phyloP scores from a whole-genome alignment of 2,113 vertebrate genomes.

The Pipa parva region DNA sequence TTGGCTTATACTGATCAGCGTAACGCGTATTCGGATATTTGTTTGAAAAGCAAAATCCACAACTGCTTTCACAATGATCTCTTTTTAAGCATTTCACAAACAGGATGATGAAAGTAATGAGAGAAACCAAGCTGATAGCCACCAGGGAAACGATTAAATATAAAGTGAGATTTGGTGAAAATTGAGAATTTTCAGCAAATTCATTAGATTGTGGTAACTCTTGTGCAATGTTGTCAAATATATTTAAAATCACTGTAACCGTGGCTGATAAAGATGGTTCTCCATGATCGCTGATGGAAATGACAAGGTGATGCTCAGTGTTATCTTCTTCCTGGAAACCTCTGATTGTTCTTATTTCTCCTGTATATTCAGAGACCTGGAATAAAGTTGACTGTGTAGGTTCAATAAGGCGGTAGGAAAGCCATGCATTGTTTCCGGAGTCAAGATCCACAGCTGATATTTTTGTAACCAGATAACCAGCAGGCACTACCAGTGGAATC shows the following conservation, averaged over 20 bases:
- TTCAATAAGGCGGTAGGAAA: slow-evolving; percentile 58
- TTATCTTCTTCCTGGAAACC: slow-evolving; percentile 53
- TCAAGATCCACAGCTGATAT: slow-evolving; percentile 61
- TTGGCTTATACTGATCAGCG: slow-evolving; percentile 74
- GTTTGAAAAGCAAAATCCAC: slow-evolving; percentile 61
- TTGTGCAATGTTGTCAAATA: slow-evolving; percentile 47
- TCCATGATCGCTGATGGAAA: slow-evolving; percentile 56
- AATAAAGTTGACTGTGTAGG: slow-evolving; percentile 56
- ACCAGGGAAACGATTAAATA: slow-evolving; percentile 59
- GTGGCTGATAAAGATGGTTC: slow-evolving; percentile 51
- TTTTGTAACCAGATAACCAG: slow-evolving; percentile 61
- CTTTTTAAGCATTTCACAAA: slow-evolving; percentile 51
- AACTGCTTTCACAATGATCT: not conserved
- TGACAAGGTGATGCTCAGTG: slow-evolving; percentile 52
- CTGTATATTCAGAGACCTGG: slow-evolving; percentile 52
- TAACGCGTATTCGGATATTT: slow-evolving; percentile 55
- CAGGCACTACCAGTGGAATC: slow-evolving; percentile 59
- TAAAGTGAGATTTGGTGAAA: slow-evolving; percentile 48
- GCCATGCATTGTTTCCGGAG: slow-evolving; percentile 63
- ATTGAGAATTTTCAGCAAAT: slow-evolving; percentile 54
- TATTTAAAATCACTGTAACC: slow-evolving; percentile 12
- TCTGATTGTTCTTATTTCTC: slow-evolving; percentile 61
- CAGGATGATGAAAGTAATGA: slow-evolving; percentile 56
- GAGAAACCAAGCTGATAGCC: slow-evolving; percentile 49
- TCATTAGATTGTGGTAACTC: slow-evolving; percentile 58